Conservation (phyloP, 1,140 invertebrate species). For the Mizuhopecten yessoensis region DNA sequence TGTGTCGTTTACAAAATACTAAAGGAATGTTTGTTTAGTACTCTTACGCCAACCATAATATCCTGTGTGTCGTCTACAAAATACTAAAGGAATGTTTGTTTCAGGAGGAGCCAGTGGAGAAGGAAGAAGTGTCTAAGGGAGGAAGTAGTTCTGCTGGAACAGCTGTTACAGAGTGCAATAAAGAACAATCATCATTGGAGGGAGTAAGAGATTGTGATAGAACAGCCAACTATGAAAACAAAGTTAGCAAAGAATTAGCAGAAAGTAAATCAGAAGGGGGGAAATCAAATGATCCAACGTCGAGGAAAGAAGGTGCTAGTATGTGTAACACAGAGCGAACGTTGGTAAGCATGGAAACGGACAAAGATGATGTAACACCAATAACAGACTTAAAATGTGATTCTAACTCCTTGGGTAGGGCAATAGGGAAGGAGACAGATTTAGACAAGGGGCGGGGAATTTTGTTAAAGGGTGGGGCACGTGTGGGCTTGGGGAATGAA, state of each 20-base stretch:
- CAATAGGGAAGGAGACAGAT: neutral
- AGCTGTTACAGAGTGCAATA: neutral
- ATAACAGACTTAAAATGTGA: neutral
- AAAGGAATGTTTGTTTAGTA: too few species aligned
- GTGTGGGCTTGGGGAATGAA: neutral
- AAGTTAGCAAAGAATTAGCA: neutral
- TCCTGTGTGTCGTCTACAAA: too few species aligned
- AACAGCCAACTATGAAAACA: neutral
- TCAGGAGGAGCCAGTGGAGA: conserved; percentile 24
- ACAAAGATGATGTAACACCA: neutral
- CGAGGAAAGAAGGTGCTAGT: neutral
- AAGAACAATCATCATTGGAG: neutral
- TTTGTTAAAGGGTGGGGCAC: neutral
- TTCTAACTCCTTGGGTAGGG: neutral
- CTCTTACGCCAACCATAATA: too few species aligned
- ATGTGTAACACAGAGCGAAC: neutral
- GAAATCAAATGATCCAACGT: neutral
- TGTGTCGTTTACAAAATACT: too few species aligned
- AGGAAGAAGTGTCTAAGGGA: neutral
- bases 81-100: neutral
- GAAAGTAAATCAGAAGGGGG: neutral
- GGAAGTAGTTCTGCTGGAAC: neutral
- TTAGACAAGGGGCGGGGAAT: neutral
- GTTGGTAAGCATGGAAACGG: neutral
- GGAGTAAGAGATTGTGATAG: conserved; percentile 39